Conservation (phyloP, 2,888 invertebrate genomes). For the Agrypnus murinus region DNA sequence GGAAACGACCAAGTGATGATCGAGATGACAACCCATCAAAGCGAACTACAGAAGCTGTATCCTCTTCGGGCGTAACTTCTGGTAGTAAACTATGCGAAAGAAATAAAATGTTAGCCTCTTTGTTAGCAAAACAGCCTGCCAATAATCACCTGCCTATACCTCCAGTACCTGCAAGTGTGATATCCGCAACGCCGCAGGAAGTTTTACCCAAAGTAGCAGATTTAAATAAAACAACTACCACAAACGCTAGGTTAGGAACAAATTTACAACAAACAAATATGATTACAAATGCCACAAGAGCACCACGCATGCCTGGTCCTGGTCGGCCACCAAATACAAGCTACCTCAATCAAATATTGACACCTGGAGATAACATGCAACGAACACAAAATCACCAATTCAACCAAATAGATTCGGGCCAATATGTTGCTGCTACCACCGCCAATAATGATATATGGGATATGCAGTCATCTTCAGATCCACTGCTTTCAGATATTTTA, state of each 20-base stretch:
- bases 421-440: constrained; percentile 60
- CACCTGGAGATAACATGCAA: constrained; percentile 66
- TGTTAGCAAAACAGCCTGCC: constrained; percentile 85
- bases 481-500: constrained; percentile 86
- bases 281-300: constrained; percentile 46
- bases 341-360: constrained; percentile 68
- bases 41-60: constrained; percentile 70
- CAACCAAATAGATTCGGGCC: constrained; percentile 53
- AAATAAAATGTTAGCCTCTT: constrained; percentile 89
- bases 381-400: constrained; percentile 60
- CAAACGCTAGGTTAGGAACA: constrained; percentile 57
- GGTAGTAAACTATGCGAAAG: constrained; percentile 85
- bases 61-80: constrained; percentile 67
- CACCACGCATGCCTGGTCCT: constrained; percentile 62
- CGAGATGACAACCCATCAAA: constrained; percentile 74
- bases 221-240: constrained; percentile 60
- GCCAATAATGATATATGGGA: constrained; percentile 69
- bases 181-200: constrained; percentile 83
- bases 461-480: constrained; percentile 75
- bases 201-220: constrained; percentile 74
- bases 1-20: constrained; percentile 80
- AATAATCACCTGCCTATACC: constrained; percentile 76
- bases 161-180: constrained; percentile 78
- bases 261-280: constrained; percentile 50
- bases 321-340: constrained; percentile 63